Base-by-base conservation (phyloP, 2,113 vertebrate species). In the Periophthalmus modestus region DNA sequence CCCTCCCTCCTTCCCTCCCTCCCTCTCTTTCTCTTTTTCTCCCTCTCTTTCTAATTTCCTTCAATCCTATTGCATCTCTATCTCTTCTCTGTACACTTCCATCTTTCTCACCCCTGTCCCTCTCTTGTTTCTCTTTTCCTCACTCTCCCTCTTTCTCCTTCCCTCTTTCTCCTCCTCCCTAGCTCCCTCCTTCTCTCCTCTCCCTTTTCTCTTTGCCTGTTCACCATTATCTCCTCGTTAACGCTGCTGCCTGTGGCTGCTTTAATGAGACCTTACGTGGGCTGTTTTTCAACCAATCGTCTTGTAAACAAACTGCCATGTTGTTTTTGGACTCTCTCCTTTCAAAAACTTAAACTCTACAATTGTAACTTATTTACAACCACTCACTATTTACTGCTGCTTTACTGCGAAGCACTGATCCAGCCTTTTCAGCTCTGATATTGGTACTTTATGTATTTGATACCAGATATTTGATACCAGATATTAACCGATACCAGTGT, bases 191-290 rank as follows among this genome's bases (percentile, higher is more conserved):
- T 21, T 59, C 68, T 69, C 71, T 70, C 34, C n/a, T 43, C 21
- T 72, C 84, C 74, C 86, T 89, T 85, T 39, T 83, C 87, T 86
- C 83, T 68, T 63, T 75, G 72, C 75, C 79, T 85, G 84, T 47
- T 85, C 73, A 28, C 84, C 34, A 78, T 85, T 82, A 82, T 66
- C 34, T 24, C 2, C n/a, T 54, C 23, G 58, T 80, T 79, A 71
- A 73, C 74, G 16, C 66, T 58, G 48, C 68, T 66, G 67, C 73
- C 10, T 57, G 72, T 46, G 74, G 69, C 55, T 77, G 39, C 47
- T 79, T 72, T 73, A 82, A 81, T 87, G 74, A 77, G 34, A 72
- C 1, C 2, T 36, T 63, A n/a, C 66, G 54, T 67, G 68, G n/a
- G 48, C 39, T 61, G 52, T 73, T 65, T 73, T 16, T 67, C 34